Evolutionary conservation across 2,113 vertebrate species (phyloP).

Genomic region (Gallinago media): DNA sequence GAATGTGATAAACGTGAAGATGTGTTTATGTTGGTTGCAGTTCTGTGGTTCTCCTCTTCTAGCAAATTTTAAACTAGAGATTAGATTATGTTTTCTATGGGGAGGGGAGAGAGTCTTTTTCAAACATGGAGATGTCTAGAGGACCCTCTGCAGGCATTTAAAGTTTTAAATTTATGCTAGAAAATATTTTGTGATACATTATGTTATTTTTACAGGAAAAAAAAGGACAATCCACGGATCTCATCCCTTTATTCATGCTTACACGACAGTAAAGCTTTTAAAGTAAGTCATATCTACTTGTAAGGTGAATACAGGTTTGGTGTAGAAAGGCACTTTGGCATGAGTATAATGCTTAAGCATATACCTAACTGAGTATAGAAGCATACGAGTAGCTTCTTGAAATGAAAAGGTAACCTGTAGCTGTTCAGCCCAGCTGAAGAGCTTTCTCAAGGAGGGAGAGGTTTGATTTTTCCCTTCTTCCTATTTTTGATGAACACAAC

Average conservation of each 20-base stretch:
- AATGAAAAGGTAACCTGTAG: neutral
- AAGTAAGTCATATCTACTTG: neutral
- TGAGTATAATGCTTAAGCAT: neutral
- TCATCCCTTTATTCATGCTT: neutral
- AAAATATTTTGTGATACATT: neutral
- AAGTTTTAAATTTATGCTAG: neutral
- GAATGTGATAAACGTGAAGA: neutral
- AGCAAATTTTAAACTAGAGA: neutral
- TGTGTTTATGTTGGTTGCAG: neutral
- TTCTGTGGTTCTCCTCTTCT: neutral
- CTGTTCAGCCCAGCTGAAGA: neutral
- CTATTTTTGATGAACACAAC: neutral
- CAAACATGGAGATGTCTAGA: neutral
- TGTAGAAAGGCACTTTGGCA: neutral
- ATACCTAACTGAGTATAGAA: neutral
- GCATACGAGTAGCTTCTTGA: neutral
- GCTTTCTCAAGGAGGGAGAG: neutral
- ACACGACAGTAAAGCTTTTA: neutral
- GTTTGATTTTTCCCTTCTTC: neutral
- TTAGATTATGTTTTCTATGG: neutral
- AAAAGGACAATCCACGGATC: neutral
- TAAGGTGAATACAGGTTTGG: neutral
- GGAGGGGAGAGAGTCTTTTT: neutral
- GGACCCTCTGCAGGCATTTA: neutral
- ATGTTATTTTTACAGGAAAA: neutral